phyloP scores from a whole-genome alignment of 30 jellyfish, hydroid and myxozoan species.

The Pseudorhiza aurosa region DNA sequence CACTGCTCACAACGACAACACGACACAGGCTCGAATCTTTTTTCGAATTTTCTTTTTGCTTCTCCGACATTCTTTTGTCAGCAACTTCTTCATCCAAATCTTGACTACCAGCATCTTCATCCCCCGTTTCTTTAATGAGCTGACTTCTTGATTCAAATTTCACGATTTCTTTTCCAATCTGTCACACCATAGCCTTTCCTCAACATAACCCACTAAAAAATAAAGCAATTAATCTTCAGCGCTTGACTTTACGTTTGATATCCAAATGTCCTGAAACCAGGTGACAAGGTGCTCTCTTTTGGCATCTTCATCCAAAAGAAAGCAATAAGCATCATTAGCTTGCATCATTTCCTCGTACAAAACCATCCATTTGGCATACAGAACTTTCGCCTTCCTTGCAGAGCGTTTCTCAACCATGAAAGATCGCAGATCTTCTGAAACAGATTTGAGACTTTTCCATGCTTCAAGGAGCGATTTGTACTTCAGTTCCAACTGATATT shows the following conservation, averaged over 20 bases:
- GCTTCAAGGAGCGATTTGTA: conserved; percentile 40
- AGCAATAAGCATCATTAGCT: conserved; percentile 43
- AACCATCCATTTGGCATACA: conserved; percentile 28
- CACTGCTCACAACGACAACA: conserved; percentile 5
- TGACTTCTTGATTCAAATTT: conserved; percentile 19
- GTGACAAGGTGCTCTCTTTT: conserved; percentile 21
- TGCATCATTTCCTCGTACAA: conserved; percentile 28
- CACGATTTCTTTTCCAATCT: conserved; percentile 11
- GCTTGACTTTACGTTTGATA: conserved; percentile 26
- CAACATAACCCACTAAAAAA: no score
- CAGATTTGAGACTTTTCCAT: conserved; percentile 44
- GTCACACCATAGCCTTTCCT: no score
- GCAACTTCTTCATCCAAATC: conserved; percentile 20
- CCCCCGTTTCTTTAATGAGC: conserved; percentile 19
- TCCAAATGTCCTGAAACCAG: conserved; percentile 28
- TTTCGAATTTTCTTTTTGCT: background rate
- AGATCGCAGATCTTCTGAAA: conserved; percentile 37
- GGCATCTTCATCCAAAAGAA: conserved; percentile 26
- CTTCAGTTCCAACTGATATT: conserved; percentile 20
- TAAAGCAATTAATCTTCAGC: conserved; percentile 47
- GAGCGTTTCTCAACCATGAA: conserved; percentile 32
- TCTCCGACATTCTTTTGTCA: conserved; percentile 7
- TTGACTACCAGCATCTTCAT: conserved; percentile 44
- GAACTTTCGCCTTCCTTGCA: conserved; percentile 6
- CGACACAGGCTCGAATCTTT: conserved; percentile 16